Conservation (phyloP, 2,888 invertebrate genomes). For the Macrophya alboannulata region DNA sequence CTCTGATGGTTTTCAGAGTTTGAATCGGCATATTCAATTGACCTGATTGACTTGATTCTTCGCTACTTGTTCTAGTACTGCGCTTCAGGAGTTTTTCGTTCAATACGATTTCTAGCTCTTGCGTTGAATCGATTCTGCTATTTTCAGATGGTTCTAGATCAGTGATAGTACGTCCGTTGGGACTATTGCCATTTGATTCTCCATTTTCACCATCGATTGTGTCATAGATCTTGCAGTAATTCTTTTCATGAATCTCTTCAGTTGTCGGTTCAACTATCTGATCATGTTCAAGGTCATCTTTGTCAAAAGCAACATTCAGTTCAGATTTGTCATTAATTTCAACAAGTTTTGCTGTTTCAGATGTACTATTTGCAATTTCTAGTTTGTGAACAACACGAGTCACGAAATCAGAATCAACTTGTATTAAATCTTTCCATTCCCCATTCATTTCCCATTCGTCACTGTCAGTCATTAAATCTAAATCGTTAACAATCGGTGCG, state of each 20-base stretch:
- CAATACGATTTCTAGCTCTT: neutral
- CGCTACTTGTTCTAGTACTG: neutral
- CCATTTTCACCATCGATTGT: neutral
- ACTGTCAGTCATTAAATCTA: slow-evolving; percentile 22
- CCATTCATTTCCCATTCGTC: slow-evolving; percentile 47
- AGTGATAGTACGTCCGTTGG: neutral
- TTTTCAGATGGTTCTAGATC: neutral
- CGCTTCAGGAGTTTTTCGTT: neutral
- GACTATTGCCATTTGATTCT: neutral
- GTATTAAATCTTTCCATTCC: slow-evolving; percentile 29
- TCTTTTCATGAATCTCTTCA: neutral
- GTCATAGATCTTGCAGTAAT: neutral
- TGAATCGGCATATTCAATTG: neutral
- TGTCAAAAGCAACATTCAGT: neutral
- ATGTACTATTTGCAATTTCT: neutral
- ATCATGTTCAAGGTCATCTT: neutral
- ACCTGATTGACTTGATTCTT: neutral
- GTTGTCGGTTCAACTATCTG: neutral
- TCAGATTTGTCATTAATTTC: slow-evolving; percentile 10
- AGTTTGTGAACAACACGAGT: neutral
- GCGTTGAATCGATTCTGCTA: neutral
- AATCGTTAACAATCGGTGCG: slow-evolving; percentile 9
- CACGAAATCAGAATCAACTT: neutral
- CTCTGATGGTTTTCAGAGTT: neutral
- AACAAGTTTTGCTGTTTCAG: neutral